These are phyloP conservation scores for Pseudorhombus dupliciocellatus DNA, from an alignment of 2,113 vertebrate species.

Conservation along the genomic window DNA sequence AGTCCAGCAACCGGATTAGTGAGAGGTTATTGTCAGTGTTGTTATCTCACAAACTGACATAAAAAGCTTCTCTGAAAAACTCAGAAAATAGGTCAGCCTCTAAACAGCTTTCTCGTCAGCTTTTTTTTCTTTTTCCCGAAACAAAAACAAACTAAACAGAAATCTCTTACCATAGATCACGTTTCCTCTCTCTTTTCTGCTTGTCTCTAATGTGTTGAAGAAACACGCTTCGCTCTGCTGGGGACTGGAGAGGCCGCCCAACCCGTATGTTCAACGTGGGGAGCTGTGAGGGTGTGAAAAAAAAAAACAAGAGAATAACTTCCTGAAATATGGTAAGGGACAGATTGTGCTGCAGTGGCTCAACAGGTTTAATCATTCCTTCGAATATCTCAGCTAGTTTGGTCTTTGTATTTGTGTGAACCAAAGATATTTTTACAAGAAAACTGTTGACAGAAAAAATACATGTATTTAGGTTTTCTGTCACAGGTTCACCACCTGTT, in stretches of 20 bases:
- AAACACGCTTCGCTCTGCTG: not conserved
- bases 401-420: not conserved
- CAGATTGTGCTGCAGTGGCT: conserved; percentile 17
- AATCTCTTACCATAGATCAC: conserved; percentile 4
- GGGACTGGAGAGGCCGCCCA: conserved; percentile 5
- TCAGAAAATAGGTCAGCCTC: not conserved
- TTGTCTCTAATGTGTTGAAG: not conserved
- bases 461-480: no score
- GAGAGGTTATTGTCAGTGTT: not conserved
- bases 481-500: not conserved
- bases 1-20: not conserved
- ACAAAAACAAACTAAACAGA: no score
- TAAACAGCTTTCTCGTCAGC: not conserved
- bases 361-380: conserved; percentile 62
- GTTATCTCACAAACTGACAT: not conserved
- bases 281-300: conserved; percentile 6
- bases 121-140: no score
- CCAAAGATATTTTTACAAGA: not conserved
- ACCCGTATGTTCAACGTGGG: conserved; percentile 9
- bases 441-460: no score
- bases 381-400: conserved; percentile 8
- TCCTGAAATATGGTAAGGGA: conserved; percentile 58
- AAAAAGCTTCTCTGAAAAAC: not conserved
- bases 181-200: not conserved
- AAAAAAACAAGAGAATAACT: no score